These are phyloP conservation scores for Orthosia gothica DNA, from an alignment of 2,888 invertebrate genomes.

Conservation along the genomic window DNA sequence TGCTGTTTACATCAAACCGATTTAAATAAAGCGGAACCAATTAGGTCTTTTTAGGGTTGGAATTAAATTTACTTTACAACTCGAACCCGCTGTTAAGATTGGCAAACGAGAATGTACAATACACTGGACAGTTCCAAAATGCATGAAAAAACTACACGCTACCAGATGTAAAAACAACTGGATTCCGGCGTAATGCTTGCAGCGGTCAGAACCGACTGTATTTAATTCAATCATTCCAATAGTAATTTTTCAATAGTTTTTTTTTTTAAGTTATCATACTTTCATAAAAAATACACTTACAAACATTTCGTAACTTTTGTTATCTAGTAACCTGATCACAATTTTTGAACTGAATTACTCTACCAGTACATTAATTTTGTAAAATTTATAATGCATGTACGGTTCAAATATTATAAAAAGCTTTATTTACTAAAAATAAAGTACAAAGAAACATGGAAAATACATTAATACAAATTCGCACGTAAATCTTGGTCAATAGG, in stretches of 20 bases:
- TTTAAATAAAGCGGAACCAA: not conserved
- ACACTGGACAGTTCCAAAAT: constrained; percentile 29
- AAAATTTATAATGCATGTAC: not conserved
- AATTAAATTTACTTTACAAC: constrained; percentile 11
- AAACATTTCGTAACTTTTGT: not conserved
- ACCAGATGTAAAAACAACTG: constrained; percentile 19
- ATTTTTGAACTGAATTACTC: not conserved
- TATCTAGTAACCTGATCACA: not conserved
- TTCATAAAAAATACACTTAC: no score
- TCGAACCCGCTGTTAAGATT: constrained; percentile 18
- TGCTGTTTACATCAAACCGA: not conserved
- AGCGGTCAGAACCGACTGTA: constrained; percentile 24
- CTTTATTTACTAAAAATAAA: not conserved
- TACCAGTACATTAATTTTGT: not conserved
- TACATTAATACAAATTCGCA: constrained; percentile 30
- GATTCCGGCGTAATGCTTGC: constrained; percentile 21
- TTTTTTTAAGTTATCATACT: not conserved
- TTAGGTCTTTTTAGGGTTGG: not conserved
- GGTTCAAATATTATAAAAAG: not conserved
- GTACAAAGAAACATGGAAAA: no score
- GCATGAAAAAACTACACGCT: constrained; percentile 30
- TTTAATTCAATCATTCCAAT: constrained; percentile 37
- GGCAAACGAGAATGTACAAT: constrained; percentile 20
- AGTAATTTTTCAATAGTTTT: not conserved
- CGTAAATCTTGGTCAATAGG: constrained; percentile 75